phyloP scores from a whole-genome alignment of 2,113 vertebrate species.

The Muntiacus reevesi region DNA sequence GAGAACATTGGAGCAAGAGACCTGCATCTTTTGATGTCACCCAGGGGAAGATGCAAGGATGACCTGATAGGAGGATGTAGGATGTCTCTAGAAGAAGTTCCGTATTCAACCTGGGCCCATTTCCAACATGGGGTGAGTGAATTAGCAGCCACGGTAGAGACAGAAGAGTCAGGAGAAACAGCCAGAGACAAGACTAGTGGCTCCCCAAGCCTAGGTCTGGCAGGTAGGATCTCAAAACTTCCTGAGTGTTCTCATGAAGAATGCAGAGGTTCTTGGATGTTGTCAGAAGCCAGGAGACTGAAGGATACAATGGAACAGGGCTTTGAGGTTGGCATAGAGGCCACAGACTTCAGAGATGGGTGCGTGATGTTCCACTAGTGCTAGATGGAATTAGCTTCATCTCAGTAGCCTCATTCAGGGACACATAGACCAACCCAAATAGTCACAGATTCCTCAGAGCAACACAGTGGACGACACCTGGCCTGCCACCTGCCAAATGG shows the following conservation, averaged over 20 bases:
- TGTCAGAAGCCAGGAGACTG: not conserved
- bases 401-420: not conserved
- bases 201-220: not conserved
- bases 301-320: not conserved
- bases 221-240: no score
- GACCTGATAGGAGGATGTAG: not conserved
- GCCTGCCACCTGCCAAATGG: not conserved
- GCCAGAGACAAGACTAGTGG: not conserved
- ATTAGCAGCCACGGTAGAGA: no score
- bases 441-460: not conserved
- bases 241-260: not conserved
- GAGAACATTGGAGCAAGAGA: no score
- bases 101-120: fast-evolving
- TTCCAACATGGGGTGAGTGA: not conserved
- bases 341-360: not conserved
- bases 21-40: not conserved
- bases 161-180: not conserved
- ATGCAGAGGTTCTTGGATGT: not conserved
- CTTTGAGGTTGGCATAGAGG: not conserved
- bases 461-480: fast-evolving
- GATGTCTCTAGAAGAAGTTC: not conserved
- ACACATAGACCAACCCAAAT: not conserved
- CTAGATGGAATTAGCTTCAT: not conserved
- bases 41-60: not conserved
- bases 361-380: not conserved